Base-by-base conservation (phyloP, 1,140 invertebrate species). In the Metopolophium dirhodum region DNA sequence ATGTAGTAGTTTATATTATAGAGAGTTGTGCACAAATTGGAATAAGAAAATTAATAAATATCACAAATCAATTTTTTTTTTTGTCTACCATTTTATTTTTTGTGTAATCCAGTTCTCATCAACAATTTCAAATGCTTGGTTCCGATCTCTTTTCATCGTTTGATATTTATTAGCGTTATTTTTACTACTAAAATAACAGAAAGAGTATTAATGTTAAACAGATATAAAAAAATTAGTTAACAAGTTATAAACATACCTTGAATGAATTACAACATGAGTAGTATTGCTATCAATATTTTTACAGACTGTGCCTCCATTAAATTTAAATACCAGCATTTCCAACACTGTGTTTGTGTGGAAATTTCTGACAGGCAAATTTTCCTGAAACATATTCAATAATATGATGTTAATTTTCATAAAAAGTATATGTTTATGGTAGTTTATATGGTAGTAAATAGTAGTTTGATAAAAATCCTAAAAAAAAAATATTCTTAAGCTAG, bases 251-350 rank as follows among this genome's bases (percentile, higher is more conserved):
- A 93, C 41, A 82, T 94, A 86, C n/a, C 94, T 94, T 35, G 95
- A 94, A 68, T 95, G 87, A 18, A 95, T 93, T 89, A 96, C 95
- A 22, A 95, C 93, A 94, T 95, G 95, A 37, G 94, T 95, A 20
- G 95, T 95, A 18, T 94, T 57, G 45, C 93, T 45, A 87, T 95
- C 94, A 23, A 95, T 93, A 54, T 94, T 85, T 90, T 94, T 86
- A 83, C 91, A 94, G n/a, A 95, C 90, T 7, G 47, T 95, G 91
- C 96, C 96, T 45, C 94, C 95, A 94, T 96, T 95, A 94, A 96
- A 96, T 83, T 94, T 94, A 94, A 94, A 95, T 95, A 88, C 94
- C 93, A 57, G 94, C 94, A 93, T 95, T 95, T 41, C 91, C 93
- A 22, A 94, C 51, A 89, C 95, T 94, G 41, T 94, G 93, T 47